These are phyloP conservation scores for Aphaenogaster rudis DNA, from an alignment of 1,140 invertebrate genomes.

Conservation along the genomic window DNA sequence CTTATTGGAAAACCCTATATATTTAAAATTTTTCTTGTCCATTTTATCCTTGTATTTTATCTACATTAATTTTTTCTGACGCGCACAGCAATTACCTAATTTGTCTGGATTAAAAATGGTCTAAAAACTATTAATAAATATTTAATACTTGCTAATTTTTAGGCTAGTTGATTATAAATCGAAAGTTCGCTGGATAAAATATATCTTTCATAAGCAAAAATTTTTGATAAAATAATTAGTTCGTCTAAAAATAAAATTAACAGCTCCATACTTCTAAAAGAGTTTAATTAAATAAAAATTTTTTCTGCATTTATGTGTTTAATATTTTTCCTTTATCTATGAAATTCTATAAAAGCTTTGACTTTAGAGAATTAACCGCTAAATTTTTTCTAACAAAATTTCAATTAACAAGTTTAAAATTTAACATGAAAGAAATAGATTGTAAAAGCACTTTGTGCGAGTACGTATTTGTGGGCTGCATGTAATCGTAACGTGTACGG, in stretches of 20 bases:
- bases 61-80: neutral
- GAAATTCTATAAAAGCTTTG: neutral
- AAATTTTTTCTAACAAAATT: neutral
- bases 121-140: neutral
- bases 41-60: neutral
- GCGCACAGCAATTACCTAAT: neutral
- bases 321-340: neutral
- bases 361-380: neutral
- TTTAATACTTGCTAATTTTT: neutral
- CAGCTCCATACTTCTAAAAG: neutral
- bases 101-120: neutral
- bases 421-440: neutral
- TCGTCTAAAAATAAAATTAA: neutral
- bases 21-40: neutral
- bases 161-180: neutral
- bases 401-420: neutral
- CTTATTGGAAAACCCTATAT: too few species aligned
- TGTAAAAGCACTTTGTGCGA: neutral
- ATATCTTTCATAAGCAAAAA: neutral
- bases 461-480: neutral
- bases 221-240: neutral
- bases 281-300: neutral
- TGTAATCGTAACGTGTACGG: constrained; percentile 8
- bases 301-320: neutral
- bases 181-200: neutral